phyloP scores from a whole-genome alignment of 2,888 invertebrate genomes.

The Atethmia centrago region DNA sequence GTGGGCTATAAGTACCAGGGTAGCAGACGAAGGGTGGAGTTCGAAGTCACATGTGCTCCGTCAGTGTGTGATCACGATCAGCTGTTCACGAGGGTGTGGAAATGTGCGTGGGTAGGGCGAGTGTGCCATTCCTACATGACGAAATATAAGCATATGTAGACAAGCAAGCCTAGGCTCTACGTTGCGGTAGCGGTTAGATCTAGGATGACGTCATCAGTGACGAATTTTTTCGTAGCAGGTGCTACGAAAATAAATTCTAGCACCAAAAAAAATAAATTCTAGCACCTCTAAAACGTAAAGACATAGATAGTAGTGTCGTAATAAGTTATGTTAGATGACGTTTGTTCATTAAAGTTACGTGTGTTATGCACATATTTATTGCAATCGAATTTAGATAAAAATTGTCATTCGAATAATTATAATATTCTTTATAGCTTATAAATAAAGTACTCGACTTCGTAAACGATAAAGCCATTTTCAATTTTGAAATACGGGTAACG shows the following conservation, averaged over 20 bases:
- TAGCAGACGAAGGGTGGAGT: conserved; percentile 75
- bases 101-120: conserved; percentile 57
- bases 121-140: conserved; percentile 33
- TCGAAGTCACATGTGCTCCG: conserved; percentile 80
- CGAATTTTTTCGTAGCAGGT: conserved; percentile 70
- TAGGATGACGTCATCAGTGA: conserved; percentile 57
- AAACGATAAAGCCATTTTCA: background rate
- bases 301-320: background rate
- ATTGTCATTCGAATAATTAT: background rate
- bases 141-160: conserved; percentile 14
- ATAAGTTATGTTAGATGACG: background rate
- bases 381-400: background rate
- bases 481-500: background rate
- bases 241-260: conserved; percentile 73
- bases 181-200: conserved; percentile 42
- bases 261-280: too few species aligned
- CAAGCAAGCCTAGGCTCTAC: conserved; percentile 15
- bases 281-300: background rate
- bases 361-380: background rate
- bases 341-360: background rate
- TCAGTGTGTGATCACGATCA: conserved; percentile 71
- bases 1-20: conserved; percentile 89
- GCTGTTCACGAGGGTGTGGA: conserved; percentile 62
- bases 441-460: background rate
- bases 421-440: background rate